phyloP scores from a whole-genome alignment of 2,797 vertebrate genomes.

The Oreochromis grahami region DNA sequence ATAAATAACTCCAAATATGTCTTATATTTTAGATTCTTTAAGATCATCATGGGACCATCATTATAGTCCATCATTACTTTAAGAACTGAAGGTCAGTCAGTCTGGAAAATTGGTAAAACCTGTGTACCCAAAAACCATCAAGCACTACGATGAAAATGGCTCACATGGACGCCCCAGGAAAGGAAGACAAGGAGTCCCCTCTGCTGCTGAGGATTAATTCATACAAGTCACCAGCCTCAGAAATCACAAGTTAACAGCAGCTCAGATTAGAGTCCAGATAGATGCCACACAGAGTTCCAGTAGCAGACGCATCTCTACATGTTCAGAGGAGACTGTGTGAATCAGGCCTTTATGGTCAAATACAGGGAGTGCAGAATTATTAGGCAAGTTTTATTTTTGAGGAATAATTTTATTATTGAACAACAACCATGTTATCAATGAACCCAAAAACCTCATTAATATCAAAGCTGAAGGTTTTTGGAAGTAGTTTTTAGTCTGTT shows the following conservation, averaged over 20 bases:
- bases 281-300: too few relatives aligned
- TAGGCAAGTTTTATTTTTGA: too few relatives aligned
- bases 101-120: background rate
- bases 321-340: too few relatives aligned
- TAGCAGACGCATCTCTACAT: too few relatives aligned
- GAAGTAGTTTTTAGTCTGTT: too few relatives aligned
- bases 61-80: background rate
- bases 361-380: too few relatives aligned
- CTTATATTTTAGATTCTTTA: background rate
- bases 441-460: too few relatives aligned
- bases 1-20: background rate
- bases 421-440: too few relatives aligned
- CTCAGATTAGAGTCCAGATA: background rate
- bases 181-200: background rate
- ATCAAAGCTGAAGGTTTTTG: too few relatives aligned
- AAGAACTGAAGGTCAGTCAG: background rate
- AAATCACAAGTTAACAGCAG: background rate
- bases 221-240: rapidly evolving
- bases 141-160: background rate
- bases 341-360: too few relatives aligned
- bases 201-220: rapidly evolving
- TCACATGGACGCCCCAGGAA: background rate
- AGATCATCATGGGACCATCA: rapidly evolving
- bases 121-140: background rate
- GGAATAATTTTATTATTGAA: too few relatives aligned